These are phyloP conservation scores for Cuniculus paca DNA, from an alignment of 2,797 vertebrate species.

Conservation along the genomic window DNA sequence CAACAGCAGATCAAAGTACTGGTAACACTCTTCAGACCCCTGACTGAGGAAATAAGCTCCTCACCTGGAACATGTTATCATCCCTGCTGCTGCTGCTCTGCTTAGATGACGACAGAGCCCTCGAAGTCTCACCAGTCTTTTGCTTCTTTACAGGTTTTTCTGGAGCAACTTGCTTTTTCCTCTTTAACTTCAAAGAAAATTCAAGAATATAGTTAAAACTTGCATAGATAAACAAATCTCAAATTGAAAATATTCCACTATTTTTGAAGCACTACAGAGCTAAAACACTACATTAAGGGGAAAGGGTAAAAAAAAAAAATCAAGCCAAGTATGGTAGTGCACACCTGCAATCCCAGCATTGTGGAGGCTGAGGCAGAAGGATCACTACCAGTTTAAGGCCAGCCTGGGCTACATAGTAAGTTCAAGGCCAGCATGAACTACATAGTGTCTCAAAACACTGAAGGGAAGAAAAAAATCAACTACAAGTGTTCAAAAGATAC, in stretches of 20 bases:
- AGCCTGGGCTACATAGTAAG: neutral
- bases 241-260: conserved; percentile 38
- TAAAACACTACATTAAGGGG: neutral
- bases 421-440: neutral
- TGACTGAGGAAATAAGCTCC: conserved; percentile 1
- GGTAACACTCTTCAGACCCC: neutral
- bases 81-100: conserved; percentile 90
- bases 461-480: neutral
- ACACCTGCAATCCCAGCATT: neutral
- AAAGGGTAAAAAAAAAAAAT: neutral
- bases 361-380: neutral
- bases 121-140: conserved; percentile 96
- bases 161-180: conserved; percentile 93
- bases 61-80: conserved; percentile 98
- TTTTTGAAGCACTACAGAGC: neutral
- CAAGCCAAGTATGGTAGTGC: neutral
- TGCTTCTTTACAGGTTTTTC: conserved; percentile 96
- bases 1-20: neutral
- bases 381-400: neutral
- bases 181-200: conserved; percentile 91
- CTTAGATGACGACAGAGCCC: conserved; percentile 93
- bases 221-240: neutral
- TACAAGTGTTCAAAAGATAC: neutral
- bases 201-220: conserved; percentile 50
- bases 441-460: neutral